Evolutionary conservation across 2,888 invertebrate genomes (phyloP).

Genomic region (Chydorus sphaericus): DNA sequence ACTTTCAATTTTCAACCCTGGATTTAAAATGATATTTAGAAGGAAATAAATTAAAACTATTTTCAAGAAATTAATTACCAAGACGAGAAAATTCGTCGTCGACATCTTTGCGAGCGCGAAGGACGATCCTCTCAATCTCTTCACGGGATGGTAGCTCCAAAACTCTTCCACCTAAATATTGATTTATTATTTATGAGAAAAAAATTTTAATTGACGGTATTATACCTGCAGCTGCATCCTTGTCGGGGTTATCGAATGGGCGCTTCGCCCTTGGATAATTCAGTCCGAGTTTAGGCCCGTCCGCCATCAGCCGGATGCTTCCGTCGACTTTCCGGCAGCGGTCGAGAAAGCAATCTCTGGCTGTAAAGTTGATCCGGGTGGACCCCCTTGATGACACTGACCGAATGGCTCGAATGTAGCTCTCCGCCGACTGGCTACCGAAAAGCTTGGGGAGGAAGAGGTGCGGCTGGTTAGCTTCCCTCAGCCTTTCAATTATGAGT

Average conservation of each 20-base stretch:
- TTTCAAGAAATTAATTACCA: no score
- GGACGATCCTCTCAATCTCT: not conserved
- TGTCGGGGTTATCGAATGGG: not conserved
- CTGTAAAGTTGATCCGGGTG: not conserved
- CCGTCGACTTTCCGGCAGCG: constrained; percentile 8
- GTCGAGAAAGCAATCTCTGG: not conserved
- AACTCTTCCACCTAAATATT: no score
- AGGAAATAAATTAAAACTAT: no score
- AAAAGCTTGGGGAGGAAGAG: not conserved
- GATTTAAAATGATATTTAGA: no score
- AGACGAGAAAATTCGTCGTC: not conserved
- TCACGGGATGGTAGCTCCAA: not conserved
- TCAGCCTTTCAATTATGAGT: not conserved
- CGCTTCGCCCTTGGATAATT: not conserved
- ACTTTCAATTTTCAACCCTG: no score
- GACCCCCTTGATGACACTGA: not conserved
- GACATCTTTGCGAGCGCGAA: not conserved
- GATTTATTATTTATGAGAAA: no score
- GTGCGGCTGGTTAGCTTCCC: not conserved
- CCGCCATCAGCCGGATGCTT: not conserved
- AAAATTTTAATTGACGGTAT: no score
- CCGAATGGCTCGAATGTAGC: not conserved
- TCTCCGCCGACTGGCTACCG: not conserved
- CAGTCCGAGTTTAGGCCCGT: not conserved
- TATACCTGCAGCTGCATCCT: no score